Base-by-base conservation (phyloP, 2,113 vertebrate species). In the Hyla sarda region DNA sequence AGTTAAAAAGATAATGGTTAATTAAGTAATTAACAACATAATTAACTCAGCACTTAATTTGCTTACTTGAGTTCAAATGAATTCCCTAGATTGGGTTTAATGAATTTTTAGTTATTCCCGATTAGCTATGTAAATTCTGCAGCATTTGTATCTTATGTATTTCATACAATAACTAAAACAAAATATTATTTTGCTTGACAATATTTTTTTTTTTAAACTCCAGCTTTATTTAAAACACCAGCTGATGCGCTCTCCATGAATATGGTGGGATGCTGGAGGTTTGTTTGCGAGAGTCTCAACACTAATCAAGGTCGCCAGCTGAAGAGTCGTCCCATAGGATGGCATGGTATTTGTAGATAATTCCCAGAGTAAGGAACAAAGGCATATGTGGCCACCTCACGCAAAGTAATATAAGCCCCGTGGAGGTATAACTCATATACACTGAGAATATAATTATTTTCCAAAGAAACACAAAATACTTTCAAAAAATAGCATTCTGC, bases 11-110 rank as follows among this genome's bases (percentile, higher is more conserved):
- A 89, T 93, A 94, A 91, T 87, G 92, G 92, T 95, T 95, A 95
- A 95, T 95, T 95, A 95, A 94, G 93, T 95, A 95, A 95, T 95
- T 94, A 95, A 94, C 93, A 95, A 93, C 92, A 92, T 95, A 95
- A 95, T 95, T 95, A 95, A 94, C 92, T 95, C 93, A 94, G 92
- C 92, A 94, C 85, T 95, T 93, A 94, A 94, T 95, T 94, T 94
- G 93, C 90, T 94, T 94, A 93, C 92, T 94, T 93, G 92, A 91
- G 85, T 93, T 94, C 92, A 93, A 91, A 94, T 94, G 91, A 92
- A 94, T 93, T 95, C 91, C 92, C 93, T 87, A 92, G 92, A 94
- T 92, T 88, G 91, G 90, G 92, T 91, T 93, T 94, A 94, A 94
- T 94, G 92, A 93, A 93, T 80, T 94, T 93, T 91, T 84, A 92